phyloP scores from a whole-genome alignment of 2,797 vertebrate species.

The Phoeniculus purpureus region DNA sequence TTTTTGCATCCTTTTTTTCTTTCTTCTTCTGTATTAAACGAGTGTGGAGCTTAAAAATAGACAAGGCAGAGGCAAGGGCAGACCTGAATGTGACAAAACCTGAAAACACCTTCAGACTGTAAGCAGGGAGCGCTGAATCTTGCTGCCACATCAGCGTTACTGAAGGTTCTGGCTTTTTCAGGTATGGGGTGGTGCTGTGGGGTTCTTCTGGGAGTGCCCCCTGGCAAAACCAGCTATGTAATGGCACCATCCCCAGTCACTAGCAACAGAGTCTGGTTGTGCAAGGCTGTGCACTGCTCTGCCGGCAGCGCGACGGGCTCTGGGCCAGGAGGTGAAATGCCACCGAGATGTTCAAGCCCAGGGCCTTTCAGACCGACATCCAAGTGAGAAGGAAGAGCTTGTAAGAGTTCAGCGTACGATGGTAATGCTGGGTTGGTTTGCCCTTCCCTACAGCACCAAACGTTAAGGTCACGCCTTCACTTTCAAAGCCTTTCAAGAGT shows the following conservation, averaged over 20 bases:
- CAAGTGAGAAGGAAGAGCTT: neutral
- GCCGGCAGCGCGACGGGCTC: neutral
- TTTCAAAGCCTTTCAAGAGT: neutral
- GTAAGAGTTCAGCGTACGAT: neutral
- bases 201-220: neutral
- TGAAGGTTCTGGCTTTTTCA: neutral
- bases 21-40: neutral
- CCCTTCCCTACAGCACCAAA: neutral
- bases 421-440: neutral
- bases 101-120: neutral
- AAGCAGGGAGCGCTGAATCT: neutral
- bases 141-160: neutral
- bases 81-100: neutral
- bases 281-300: neutral
- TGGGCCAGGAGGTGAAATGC: neutral
- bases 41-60: neutral
- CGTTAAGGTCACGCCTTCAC: fast-evolving
- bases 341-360: constrained; percentile 20
- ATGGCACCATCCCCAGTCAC: neutral
- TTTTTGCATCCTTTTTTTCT: neutral
- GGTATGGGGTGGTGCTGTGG: neutral
- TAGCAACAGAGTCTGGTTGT: neutral
- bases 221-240: neutral
- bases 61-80: fast-evolving
- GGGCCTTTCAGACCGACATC: constrained; percentile 7